These are phyloP conservation scores for Cyphomyrmex costatus DNA, from an alignment of 1,140 invertebrate species.

Conservation along the genomic window DNA sequence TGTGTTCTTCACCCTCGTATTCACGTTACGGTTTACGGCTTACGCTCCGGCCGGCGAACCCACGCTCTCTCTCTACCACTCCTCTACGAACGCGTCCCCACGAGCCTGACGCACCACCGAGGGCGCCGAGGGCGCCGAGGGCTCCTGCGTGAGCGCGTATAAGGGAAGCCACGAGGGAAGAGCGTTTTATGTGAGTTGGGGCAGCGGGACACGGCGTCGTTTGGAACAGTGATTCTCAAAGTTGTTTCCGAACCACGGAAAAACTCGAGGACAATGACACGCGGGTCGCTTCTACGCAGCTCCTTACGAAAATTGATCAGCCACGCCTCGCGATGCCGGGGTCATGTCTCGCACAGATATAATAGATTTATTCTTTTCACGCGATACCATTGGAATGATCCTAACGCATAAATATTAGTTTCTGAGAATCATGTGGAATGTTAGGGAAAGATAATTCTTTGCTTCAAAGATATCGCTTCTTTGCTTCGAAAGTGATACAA, in stretches of 20 bases:
- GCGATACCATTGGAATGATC: no score
- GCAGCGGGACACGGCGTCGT: conserved; percentile 27
- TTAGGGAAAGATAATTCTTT: background rate
- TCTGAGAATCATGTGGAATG: background rate
- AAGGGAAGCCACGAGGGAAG: conserved; percentile 27
- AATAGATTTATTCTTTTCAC: background rate
- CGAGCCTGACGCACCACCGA: background rate
- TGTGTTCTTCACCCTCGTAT: conserved; percentile 39
- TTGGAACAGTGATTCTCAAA: conserved; percentile 44
- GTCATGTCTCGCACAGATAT: background rate
- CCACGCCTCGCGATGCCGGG: background rate
- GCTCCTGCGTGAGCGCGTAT: background rate
- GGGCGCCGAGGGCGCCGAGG: no score
- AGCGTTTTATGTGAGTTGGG: conserved; percentile 4
- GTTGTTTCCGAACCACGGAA: background rate
- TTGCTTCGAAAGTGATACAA: no score
- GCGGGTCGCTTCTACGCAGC: background rate
- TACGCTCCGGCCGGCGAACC: background rate
- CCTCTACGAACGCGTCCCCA: background rate
- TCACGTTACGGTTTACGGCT: background rate
- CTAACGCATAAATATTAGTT: background rate
- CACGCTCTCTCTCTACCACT: no score
- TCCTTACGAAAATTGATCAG: background rate
- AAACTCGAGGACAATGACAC: background rate
- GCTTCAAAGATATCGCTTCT: no score